Base-by-base conservation (phyloP, 2,888 invertebrate species). In the Copidosoma aretas region DNA sequence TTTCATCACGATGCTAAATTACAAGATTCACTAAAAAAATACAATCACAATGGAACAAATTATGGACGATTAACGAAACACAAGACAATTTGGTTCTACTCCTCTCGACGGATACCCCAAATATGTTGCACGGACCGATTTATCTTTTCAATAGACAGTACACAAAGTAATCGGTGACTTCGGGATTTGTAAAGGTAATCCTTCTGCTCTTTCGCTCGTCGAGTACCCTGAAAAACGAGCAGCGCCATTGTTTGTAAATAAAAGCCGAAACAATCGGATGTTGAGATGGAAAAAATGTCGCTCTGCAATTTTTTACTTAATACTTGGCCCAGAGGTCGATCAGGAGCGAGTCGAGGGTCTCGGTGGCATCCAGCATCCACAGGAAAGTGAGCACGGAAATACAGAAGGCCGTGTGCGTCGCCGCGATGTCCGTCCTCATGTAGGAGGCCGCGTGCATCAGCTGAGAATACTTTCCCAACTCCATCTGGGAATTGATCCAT, bases 281-380 rank as follows among this genome's bases (percentile, higher is more conserved):
- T 25, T 15, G 25, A 53, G 5, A 54, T 54, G 1, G 15, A 10
- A 54, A 24, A 54, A 22, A 24, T 14, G 14, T 24, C 43, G 59
- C 41, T 22, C 10, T 49, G 46, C 19, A 51, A 41, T 49, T 60
- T 65, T 70, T 71, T 71, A 72, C 70, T 73, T 56, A 70, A 59
- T 68, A 71, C 77, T 81, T 81, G 75, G 76, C 72, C 79, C 81
- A 78, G 57, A 75, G 73, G 22, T 83, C 82, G 64, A 68, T 51
- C n/a, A 80, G 71, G 41, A 84, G 76, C 1, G 80, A 77, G 57
- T 83, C 82, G 43, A 84, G 70, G 0, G 80, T 79, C 71, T 84
- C 84, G 1, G 84, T 84, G 0, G 84, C 84, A 41, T 84, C 84
- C 52, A 84, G 64, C 83, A 84, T 83, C 84, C 84, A 84, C 1